Evolutionary conservation across 2,888 invertebrate genomes (phyloP), one percentile per base, ranked within the genome.

Genomic region (Lordiphosa fenestrarum): DNA sequence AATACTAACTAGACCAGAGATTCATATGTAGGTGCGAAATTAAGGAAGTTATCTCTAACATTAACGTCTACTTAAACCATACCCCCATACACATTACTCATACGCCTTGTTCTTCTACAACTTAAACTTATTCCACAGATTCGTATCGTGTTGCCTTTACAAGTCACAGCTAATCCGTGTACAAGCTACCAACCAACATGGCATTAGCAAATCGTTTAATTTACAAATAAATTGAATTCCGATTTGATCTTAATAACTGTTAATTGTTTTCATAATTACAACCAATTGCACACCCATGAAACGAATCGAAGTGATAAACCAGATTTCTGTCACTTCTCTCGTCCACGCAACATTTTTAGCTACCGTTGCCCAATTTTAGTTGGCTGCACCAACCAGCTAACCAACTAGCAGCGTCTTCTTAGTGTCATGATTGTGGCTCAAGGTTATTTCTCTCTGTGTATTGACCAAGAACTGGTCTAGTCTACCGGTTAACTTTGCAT

Each of bases 161-260:
- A 44, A 44, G 30, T 55, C 23, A 56, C 30, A 39, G 56, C 21
- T 62, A 62, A 37, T 60, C 55, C 42, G 55, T 21, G 53, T 21
- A 55, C 51, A 51, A 13, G 33, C 35, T 42, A 54, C 50, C 55
- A 56, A 54, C 50, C 55, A 56, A 49, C 55, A 30, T 58, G 48
- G 44, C 38, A 51, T 53, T 38, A 61, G 42, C 46, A 53, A 64
- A 69, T 49, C 61, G 72, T 50, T 73, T 56, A 49, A 54, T 50
- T 67, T 53, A 53, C 60, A 61, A 67, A 69, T 59, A 64, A 64
- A 78, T 66, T 71, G 48, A 53, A 72, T 80, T 57, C 53, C 41
- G 62, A 47, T 70, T 48, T 41, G 59, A 59, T 53, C 57, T 74
- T 65, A 74, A 82, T 69, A 71, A 69, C 63, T 21, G 38, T 40